Evolutionary conservation across 1,140 invertebrate species (phyloP), one percentile per base, ranked within the genome.

Genomic region (Oncopeltus fasciatus): DNA sequence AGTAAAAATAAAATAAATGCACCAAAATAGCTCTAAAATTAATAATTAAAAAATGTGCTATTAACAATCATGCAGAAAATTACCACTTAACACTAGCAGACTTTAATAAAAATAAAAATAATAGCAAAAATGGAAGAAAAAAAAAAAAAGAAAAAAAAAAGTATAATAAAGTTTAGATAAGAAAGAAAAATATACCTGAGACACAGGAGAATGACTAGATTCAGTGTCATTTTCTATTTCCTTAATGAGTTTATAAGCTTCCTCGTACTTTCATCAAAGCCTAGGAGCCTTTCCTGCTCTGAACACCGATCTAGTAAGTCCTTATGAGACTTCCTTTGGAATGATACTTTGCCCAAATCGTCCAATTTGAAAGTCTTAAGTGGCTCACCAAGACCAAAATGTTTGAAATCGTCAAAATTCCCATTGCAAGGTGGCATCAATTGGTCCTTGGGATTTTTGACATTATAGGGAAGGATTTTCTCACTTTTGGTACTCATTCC

Each of bases 321-420:
- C 24, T 53, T 24, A 26, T 53, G 26, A 14, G 49, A 53, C 49
- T 53, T 53, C 49, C 49, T 53, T 53, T 53, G 20, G 9, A 53
- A 24, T 1, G 49, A 16, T 27, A 24, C 21, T 24, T 53, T 53
- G 24, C 49, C 26, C 24, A 53, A 26, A 53, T 53, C 49, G 24
- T 53, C 49, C 49, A 53, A 14, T 53, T 53, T 53, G 24, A 53
- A 53, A 24, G 49, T 53, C 26, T 27, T 53, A 53, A 53, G 26
- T 4, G 20, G 16, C 21, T 53, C 49, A 26, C 8, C 26, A 53
- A 27, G 49, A 21, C 49, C 24, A 24, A 24, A 53, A 24, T 26
- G 16, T 26, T 53, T 26, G 2, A 20, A 12, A 21, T 24, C 49
- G 21, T 53, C 49, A 24, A 24, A 14, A 53, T 12, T 38, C 31